Base-by-base conservation (phyloP, 2,888 invertebrate species). In the Trichacis sp. region DNA sequence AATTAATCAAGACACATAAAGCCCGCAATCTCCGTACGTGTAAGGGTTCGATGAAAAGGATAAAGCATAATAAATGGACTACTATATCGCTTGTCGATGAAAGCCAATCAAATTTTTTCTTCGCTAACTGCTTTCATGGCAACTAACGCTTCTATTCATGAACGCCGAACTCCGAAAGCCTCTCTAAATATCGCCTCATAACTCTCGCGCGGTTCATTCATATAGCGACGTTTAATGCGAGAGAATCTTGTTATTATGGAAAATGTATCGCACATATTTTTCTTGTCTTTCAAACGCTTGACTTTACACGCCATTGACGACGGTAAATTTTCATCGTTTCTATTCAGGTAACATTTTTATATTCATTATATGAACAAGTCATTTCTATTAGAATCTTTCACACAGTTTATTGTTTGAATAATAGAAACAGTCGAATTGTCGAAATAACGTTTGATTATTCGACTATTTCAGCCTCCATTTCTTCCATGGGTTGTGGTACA, bases 61-160 rank as follows among this genome's bases (percentile, higher is more conserved):
- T 46, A 46, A 46, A 43, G 18, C 43, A 11, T 43, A 19, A 42
- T 42, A 15, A 42, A 46, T 46, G 46, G 46, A 46, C 46, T 29
- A 14, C 46, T 46, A 24, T 46, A 46, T 46, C 24, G 46, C 46
- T 46, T 8, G 46, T 24, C 29, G 46, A 20, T 46, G 46, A 46
- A 46, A 46, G 29, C 46, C 46, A 46, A 46, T 46, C 46, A 46
- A 24, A 14, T 46, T 46, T 46, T 46, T 46, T 46, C 46, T 12
- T 46, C 46, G 29, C 29, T 29, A 46, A 46, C 46, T 46, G 43
- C 43, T 19, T 43, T 43, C 15, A 19, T 19, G 14, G 24, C 29
- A 14, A 29, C 24, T 24, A 29, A 29, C 8, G 14, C 46, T 19
- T 18, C 46, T 24, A 24, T 46, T 24, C 24, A 19, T n/a, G n/a